These are phyloP conservation scores for Xanthorhoe spadicearia DNA, from an alignment of 2,888 invertebrate genomes.

Conservation along the genomic window DNA sequence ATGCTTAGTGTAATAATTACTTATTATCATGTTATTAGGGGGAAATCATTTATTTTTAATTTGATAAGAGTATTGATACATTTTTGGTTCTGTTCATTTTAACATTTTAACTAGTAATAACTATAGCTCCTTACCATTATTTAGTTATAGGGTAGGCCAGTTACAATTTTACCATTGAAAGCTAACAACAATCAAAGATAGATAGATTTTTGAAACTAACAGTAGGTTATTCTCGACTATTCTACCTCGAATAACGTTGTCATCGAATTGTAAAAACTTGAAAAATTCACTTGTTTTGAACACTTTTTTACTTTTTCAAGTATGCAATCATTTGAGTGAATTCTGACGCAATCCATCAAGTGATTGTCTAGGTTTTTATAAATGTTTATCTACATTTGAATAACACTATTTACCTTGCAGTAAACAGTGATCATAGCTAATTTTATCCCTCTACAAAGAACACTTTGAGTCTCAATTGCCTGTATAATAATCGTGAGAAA, in stretches of 20 bases:
- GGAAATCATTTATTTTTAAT: too few relatives aligned
- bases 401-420: constrained; percentile 28
- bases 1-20: constrained; percentile 6
- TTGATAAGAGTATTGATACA: too few relatives aligned
- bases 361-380: constrained; percentile 23
- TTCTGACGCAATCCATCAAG: constrained; percentile 19
- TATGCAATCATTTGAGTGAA: background rate
- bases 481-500: constrained; percentile 45
- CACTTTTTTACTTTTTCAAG: background rate
- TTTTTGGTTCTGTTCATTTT: too few relatives aligned
- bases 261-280: background rate
- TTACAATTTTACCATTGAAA: too few relatives aligned
- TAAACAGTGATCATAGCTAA: constrained; percentile 36
- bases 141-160: too few relatives aligned
- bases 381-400: constrained; percentile 35
- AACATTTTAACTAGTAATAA: too few relatives aligned
- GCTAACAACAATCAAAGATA: too few relatives aligned
- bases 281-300: background rate
- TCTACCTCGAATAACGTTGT: too few relatives aligned
- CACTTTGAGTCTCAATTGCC: constrained; percentile 38
- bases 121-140: too few relatives aligned
- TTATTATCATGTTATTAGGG: too few relatives aligned
- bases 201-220: too few relatives aligned
- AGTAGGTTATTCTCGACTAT: too few relatives aligned
- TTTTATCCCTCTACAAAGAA: constrained; percentile 33